Evolutionary conservation across 2,888 invertebrate species (phyloP), one percentile per base, ranked within the genome.

Genomic region (Tipula vernalis): DNA sequence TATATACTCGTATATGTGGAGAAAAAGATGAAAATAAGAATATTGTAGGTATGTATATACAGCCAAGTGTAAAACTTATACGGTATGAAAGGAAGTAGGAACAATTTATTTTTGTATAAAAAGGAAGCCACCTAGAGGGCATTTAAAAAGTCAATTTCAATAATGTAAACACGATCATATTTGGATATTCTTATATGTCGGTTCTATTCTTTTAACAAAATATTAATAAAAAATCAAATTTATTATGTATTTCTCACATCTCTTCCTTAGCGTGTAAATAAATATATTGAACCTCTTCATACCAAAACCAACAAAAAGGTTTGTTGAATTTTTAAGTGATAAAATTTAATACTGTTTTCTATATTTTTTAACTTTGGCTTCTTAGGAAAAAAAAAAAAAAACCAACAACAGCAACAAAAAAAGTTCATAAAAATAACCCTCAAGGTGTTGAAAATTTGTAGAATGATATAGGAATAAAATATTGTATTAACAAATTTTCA

Each of bases 61-160:
- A 51, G 44, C 51, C 51, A 15, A 51, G 28, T 28, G 28, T 12
- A 3, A 28, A 28, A 28, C 28, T 10, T 71, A 10, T 18, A 71
- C 71, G 28, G 71, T 71, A 71, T 8, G 28, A 71, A 71, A 71
- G 28, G 71, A 28, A 51, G 51, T 51, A n/a, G 51, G n/a, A 51
- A 44, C 8, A 10, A 44, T 44, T 10, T 44, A 44, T 44, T 3
- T 51, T n/a, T 71, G 28, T 51, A 51, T n/a, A 71, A 71, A 71
- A 71, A 71, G 71, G 71, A 71, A 71, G 71, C 71, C 71, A 71
- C 71, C 71, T 71, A 71, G 71, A 71, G 71, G 71, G 71, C 71
- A 71, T 71, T 71, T 71, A 71, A 71, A 71, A 71, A 71, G 71
- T 71, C 71, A 71, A 71, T 71, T 71, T 71, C 71, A 71, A 71